phyloP scores from a whole-genome alignment of 2,113 vertebrate genomes.

The Salminus brasiliensis region DNA sequence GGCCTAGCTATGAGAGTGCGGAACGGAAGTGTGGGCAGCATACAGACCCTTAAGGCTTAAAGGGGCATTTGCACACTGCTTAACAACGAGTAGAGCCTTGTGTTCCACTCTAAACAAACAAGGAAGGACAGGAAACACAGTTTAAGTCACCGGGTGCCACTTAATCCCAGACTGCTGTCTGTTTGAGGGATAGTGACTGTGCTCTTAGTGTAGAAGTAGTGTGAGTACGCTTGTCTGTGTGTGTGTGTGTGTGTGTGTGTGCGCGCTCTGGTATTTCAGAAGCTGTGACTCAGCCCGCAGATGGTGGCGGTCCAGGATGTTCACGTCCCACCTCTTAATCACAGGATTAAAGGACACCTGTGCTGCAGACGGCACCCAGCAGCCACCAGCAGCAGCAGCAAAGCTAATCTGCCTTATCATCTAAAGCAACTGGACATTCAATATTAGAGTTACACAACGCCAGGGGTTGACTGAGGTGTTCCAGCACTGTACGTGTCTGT shows the following conservation, averaged over 20 bases:
- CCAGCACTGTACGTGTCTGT: background rate
- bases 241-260: constrained; percentile 29
- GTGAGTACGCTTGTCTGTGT: constrained; percentile 12
- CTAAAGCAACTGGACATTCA: constrained; percentile 10
- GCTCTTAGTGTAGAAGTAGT: background rate
- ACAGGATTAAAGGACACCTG: constrained; percentile 69
- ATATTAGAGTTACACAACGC: constrained; percentile 10
- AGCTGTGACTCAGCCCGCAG: constrained; percentile 69
- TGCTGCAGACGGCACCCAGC: constrained; percentile 11
- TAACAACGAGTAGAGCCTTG: too few species aligned
- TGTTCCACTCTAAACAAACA: background rate
- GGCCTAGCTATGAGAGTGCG: background rate
- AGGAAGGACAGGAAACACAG: constrained; percentile 4
- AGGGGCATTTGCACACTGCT: background rate
- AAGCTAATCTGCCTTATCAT: constrained; percentile 22
- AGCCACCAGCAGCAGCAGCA: background rate
- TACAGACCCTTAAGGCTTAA: background rate
- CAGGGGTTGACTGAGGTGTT: background rate
- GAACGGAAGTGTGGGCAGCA: background rate
- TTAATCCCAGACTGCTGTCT: constrained; percentile 4
- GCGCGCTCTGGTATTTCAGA: constrained; percentile 29
- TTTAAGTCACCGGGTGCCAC: background rate
- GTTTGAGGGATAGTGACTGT: constrained; percentile 5
- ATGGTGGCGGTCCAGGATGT: constrained; percentile 72
- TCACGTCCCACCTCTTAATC: constrained; percentile 74